A percentile compares a stretch with the other conserved stretches of the same genome.
phyloP scores from a whole-genome alignment of 2,888 invertebrate species.

The Apoderus coryli region DNA sequence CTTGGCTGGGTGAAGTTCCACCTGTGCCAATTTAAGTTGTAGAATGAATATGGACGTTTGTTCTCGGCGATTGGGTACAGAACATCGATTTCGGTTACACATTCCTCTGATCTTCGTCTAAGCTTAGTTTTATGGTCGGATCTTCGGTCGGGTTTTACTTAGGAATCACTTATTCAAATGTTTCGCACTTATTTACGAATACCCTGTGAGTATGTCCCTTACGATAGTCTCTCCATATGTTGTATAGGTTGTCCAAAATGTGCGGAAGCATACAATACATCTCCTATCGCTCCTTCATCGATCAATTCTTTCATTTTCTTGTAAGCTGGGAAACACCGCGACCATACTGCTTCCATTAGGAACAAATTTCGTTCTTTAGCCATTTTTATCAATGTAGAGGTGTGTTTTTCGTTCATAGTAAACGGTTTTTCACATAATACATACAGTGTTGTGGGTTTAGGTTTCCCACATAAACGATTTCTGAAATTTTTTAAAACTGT shows the following conservation, averaged over 20 bases:
- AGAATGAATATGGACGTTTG: too few species aligned
- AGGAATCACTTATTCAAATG: too few species aligned
- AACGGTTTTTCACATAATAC: slow-evolving; percentile 86
- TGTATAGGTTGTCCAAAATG: slow-evolving; percentile 50
- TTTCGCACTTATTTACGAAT: too few species aligned
- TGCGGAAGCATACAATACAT: slow-evolving; percentile 49
- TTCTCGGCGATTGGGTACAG: too few species aligned
- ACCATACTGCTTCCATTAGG: slow-evolving; percentile 84
- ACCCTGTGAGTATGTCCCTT: too few species aligned
- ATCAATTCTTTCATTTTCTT: slow-evolving; percentile 51
- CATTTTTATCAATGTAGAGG: slow-evolving; percentile 39
- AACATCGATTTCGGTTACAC: too few species aligned
- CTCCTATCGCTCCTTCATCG: slow-evolving; percentile 49
- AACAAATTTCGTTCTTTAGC: slow-evolving; percentile 61
- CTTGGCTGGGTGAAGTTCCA: too few species aligned
- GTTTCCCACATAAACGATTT: slow-evolving; percentile 71
- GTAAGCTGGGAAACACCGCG: slow-evolving; percentile 69
- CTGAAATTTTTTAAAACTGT: slow-evolving; percentile 30
- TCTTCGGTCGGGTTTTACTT: too few species aligned
- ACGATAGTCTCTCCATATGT: slow-evolving; percentile 40
- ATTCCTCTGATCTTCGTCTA: too few species aligned
- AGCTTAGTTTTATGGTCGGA: too few species aligned
- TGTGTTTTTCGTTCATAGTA: slow-evolving; percentile 63
- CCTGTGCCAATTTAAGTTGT: too few species aligned
- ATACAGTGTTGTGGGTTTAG: slow-evolving; percentile 62